These are phyloP conservation scores for Ectemnius cavifrons DNA, from an alignment of 2,888 invertebrate genomes.

Conservation along the genomic window DNA sequence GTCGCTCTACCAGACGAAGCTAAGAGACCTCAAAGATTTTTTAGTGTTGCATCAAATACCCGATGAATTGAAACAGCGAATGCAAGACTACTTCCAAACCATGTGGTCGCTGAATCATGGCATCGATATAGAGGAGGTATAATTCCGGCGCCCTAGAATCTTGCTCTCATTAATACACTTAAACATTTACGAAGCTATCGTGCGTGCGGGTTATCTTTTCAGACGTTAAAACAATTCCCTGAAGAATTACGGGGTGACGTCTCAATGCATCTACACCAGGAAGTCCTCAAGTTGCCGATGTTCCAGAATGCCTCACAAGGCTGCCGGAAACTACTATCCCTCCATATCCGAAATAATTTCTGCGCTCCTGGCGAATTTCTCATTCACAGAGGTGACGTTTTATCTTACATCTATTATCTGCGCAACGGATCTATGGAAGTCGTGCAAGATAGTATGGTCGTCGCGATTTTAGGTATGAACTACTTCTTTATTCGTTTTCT, in stretches of 20 bases:
- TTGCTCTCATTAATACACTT: not conserved
- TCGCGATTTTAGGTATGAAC: constrained; percentile 92
- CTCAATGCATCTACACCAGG: constrained; percentile 96
- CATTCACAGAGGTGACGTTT: constrained; percentile 95
- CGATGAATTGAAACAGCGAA: constrained; percentile 94
- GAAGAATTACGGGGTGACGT: constrained; percentile 97
- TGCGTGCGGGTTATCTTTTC: constrained; percentile 65
- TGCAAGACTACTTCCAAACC: constrained; percentile 98
- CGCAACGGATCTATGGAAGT: constrained; percentile 99
- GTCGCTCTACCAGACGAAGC: constrained; percentile 95
- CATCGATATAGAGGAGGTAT: constrained; percentile 97
- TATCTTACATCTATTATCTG: constrained; percentile 95
- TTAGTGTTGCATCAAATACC: constrained; percentile 96
- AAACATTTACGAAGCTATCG: constrained; percentile 7
- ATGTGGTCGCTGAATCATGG: constrained; percentile 99
- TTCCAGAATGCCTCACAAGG: constrained; percentile 97
- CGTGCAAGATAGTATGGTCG: constrained; percentile 97
- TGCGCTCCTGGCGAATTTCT: constrained; percentile 97
- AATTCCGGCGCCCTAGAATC: not conserved
- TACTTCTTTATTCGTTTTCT: not conserved
- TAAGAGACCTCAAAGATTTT: constrained; percentile 97
- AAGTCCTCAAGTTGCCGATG: constrained; percentile 95
- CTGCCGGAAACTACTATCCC: constrained; percentile 93
- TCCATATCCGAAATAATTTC: constrained; percentile 96
- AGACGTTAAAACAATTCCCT: constrained; percentile 97